Base-by-base conservation (phyloP, 1,140 invertebrate genomes). In the Battus philenor region DNA sequence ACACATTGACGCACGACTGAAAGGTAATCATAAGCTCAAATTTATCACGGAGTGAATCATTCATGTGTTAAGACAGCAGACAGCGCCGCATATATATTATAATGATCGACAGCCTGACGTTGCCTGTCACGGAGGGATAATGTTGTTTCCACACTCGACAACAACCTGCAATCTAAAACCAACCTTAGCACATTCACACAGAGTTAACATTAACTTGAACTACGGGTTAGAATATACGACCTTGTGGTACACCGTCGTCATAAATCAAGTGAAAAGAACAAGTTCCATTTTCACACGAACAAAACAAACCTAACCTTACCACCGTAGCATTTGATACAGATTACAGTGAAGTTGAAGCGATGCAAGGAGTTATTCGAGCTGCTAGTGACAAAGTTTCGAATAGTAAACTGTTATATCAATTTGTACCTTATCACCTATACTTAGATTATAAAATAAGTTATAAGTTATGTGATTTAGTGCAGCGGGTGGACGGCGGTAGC, bases 21-120 rank as follows among this genome's bases (percentile, higher is more conserved):
- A 80, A 84, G 76, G 78, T 82, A 82, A 84, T 84, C 80, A 84
- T 84, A 80, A 84, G 80, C 78, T 80, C 69, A 77, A 84, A 84
- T 84, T 84, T 84, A 84, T 84, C 76, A 80, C 71, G 62, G 65
- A 81, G 77, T 81, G 80, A 84, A 84, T 84, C 80, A 84, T 78
- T 84, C 80, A 82, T 77, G 73, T 68, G 66, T 63, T 68, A 59
- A 80, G 77, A 84, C 76, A 84, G 78, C 72, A 82, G 80, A 84
- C 80, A 82, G 78, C 69, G 65, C 68, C 56, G 69, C 76, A 73
- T 76, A 84, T 84, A 84, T 69, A 84, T 84, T 84, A 80, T 77
- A 80, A 75, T 84, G 77, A 84, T 81, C 76, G 80, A 84, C 77
- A 84, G 68, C 76, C 72, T 72, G 80, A 84, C 74, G 72, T 81